phyloP scores from a whole-genome alignment of 2,888 invertebrate genomes.

The Sesia bembeciformis region DNA sequence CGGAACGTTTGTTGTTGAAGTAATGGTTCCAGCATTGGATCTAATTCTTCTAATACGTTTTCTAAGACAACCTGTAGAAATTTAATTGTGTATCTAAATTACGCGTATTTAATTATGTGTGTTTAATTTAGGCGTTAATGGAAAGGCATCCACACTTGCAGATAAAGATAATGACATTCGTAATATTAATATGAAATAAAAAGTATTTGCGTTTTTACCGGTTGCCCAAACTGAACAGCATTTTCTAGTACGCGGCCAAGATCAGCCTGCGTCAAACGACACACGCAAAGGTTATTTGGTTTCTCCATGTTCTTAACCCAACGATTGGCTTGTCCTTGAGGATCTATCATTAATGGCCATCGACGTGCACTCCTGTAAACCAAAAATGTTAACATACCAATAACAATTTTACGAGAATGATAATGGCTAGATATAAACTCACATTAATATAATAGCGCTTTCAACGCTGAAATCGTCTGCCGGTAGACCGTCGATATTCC shows the following conservation, averaged over 20 bases:
- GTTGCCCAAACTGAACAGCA: conserved; percentile 89
- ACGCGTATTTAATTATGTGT: too few relatives aligned
- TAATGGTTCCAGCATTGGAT: conserved; percentile 92
- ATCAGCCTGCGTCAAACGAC: conserved; percentile 87
- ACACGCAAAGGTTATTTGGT: conserved; percentile 84
- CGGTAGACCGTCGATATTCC: conserved; percentile 93
- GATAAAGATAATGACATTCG: too few relatives aligned
- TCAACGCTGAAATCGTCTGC: conserved; percentile 92
- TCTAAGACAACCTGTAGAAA: conserved; percentile 83
- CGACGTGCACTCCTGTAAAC: conserved; percentile 85
- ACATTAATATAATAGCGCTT: conserved; percentile 93
- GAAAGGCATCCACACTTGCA: too few relatives aligned
- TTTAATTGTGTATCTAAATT: not conserved
- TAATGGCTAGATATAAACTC: conserved; percentile 28
- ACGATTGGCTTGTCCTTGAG: conserved; percentile 94
- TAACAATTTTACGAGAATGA: too few relatives aligned
- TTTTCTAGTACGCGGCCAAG: conserved; percentile 89
- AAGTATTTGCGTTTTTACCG: conserved; percentile 65
- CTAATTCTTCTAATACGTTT: conserved; percentile 93
- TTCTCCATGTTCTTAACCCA: conserved; percentile 97
- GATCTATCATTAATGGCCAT: conserved; percentile 96
- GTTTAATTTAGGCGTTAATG: too few relatives aligned
- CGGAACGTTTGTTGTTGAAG: conserved; percentile 93
- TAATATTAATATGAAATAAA: too few relatives aligned
- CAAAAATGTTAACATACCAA: not conserved